Evolutionary conservation across 2,888 invertebrate genomes (phyloP).

Genomic region (Agrotis puta): DNA sequence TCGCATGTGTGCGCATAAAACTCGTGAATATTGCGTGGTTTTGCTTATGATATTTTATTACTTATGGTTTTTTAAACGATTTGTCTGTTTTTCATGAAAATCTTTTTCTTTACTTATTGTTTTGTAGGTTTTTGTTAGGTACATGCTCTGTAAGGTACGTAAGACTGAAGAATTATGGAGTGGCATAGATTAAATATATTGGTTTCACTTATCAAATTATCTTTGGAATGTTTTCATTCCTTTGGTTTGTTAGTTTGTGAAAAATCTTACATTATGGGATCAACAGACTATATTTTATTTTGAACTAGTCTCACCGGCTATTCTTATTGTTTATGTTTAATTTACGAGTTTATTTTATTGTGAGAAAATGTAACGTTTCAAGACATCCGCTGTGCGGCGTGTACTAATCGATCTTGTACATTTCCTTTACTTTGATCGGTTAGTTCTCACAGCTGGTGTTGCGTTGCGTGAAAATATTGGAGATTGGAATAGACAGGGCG

Average conservation of each 20-base stretch:
- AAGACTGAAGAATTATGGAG: not conserved
- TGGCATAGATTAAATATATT: too few relatives aligned
- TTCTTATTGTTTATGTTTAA: slow-evolving; percentile 16
- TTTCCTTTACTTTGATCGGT: slow-evolving; percentile 42
- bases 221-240: not conserved
- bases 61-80: slow-evolving; percentile 5
- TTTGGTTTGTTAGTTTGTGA: too few relatives aligned
- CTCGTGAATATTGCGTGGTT: slow-evolving; percentile 4
- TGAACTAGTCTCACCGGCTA: not conserved
- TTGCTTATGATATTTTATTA: slow-evolving; percentile 1
- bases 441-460: slow-evolving; percentile 35
- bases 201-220: too few relatives aligned
- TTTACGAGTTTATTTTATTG: slow-evolving; percentile 31
- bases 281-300: slow-evolving; percentile 34
- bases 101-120: not conserved
- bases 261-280: not conserved
- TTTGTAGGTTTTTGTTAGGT: too few relatives aligned
- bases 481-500: slow-evolving; percentile 14
- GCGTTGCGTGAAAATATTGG: slow-evolving; percentile 34
- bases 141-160: too few relatives aligned
- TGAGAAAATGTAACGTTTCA: slow-evolving; percentile 13
- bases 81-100: not conserved
- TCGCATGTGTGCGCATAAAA: not conserved
- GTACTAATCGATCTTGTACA: slow-evolving; percentile 23
- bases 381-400: slow-evolving; percentile 8